Evolutionary conservation across 2,888 invertebrate genomes (phyloP), one percentile per base, ranked within the genome.

Genomic region (Baccha elongata): DNA sequence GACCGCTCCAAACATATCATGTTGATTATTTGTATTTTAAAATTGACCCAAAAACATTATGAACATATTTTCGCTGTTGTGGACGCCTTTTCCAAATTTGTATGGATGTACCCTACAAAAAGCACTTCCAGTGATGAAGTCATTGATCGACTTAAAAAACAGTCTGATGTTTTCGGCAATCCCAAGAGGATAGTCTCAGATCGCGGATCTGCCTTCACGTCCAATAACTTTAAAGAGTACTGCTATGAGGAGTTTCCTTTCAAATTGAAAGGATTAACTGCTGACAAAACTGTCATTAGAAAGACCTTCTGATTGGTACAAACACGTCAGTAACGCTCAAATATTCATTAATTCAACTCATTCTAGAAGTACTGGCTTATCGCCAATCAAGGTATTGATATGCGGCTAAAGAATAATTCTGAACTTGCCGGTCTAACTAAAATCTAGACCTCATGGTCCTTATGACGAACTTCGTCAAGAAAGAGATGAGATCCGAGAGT

Each of bases 61-160:
- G 35, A 37, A 37, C 50, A 64, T 11, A 64, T 64, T 7, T 19
- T 44, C 10, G 8, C 44, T 0, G 19, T 44, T 11, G 19, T 5
- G 10, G 17, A 74, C 23, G 53, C 21, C 2, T 84, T 84, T 46
- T 50, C 78, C 10, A 84, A 74, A 21, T 74, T 68, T 32, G 71
- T 78, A 13, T 78, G 74, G 78, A 2, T 83, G 8, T 83, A 46
- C 42, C 67, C 68, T 3, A 8, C 17, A 29, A 71, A 64, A n/a
- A n/a, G n/a, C n/a, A n/a, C n/a, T n/a, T n/a, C n/a, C n/a, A n/a
- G n/a, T n/a, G n/a, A n/a, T n/a, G n/a, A n/a, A n/a, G 3, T 55
- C 62, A 23, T 42, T 74, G 6, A 71, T 62, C 15, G 40, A 48
- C n/a, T 78, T 2, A 11, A n/a, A 0, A n/a, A 29, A 4, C 65